These are phyloP conservation scores for Neuroterus valhalla DNA, from an alignment of 1,140 invertebrate species.

Conservation along the genomic window DNA sequence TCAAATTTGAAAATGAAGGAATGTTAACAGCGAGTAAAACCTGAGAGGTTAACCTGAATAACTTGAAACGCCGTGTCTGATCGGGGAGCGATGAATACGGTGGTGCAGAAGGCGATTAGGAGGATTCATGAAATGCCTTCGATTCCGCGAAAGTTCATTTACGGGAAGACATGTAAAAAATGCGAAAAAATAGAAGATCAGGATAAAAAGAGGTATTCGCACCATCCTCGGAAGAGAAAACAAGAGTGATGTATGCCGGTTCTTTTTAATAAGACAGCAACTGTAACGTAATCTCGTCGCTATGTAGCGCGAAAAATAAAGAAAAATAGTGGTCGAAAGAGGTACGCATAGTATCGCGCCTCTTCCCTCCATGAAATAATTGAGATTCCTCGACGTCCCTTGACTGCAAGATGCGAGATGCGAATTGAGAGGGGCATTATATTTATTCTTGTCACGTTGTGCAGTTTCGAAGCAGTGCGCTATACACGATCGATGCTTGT, in stretches of 20 bases:
- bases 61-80: not conserved
- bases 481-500: slow-evolving; percentile 17
- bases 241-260: slow-evolving; percentile 29
- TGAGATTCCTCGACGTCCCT: slow-evolving; percentile 21
- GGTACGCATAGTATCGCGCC: not conserved
- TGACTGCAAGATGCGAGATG: slow-evolving; percentile 9
- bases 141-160: slow-evolving; percentile 26
- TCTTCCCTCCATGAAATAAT: slow-evolving; percentile 16
- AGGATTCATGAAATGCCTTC: slow-evolving; percentile 25
- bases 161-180: slow-evolving; percentile 17
- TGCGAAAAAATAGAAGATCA: not conserved
- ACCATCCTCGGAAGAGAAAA: slow-evolving; percentile 23
- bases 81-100: slow-evolving; percentile 9
- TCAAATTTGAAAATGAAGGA: not conserved
- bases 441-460: slow-evolving; percentile 23
- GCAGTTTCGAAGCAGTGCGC: not conserved
- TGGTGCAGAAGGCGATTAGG: slow-evolving; percentile 3
- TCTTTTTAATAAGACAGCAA: slow-evolving; percentile 28
- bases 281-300: slow-evolving; percentile 20
- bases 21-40: slow-evolving; percentile 27
- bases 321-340: not conserved
- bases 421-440: slow-evolving; percentile 13
- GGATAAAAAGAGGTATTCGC: not conserved
- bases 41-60: not conserved
- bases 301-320: not conserved